phyloP scores from a whole-genome alignment of 35 echinoderm and acorn worm genomes.

The Chiridota heheva region DNA sequence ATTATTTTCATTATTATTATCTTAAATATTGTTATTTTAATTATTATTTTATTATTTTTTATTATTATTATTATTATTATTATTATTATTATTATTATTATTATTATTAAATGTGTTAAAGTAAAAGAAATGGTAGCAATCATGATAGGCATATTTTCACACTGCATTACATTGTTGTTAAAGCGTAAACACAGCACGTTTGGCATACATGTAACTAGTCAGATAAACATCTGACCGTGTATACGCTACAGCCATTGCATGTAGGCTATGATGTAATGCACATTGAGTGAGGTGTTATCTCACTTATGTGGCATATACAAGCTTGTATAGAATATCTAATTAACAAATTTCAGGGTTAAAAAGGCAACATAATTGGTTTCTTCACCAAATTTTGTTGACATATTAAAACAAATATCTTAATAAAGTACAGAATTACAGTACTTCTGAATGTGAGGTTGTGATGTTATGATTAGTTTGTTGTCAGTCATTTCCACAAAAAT shows the following conservation, averaged over 20 bases:
- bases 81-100: conserved; percentile 28
- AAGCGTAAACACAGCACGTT: conserved; percentile 40
- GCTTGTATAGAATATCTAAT: too few species aligned
- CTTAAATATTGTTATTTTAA: conserved; percentile 3
- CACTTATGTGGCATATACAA: neutral
- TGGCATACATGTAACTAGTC: conserved; percentile 44
- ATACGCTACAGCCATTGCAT: neutral
- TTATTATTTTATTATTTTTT: neutral
- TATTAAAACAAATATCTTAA: too few species aligned
- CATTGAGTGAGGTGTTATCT: neutral
- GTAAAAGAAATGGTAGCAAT: neutral
- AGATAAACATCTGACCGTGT: neutral
- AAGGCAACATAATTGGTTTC: too few species aligned
- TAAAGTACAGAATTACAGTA: too few species aligned
- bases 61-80: conserved; percentile 17
- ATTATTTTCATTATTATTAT: neutral
- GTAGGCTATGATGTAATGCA: neutral
- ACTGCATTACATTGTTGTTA: conserved; percentile 31
- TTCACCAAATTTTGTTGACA: too few species aligned
- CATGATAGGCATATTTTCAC: neutral
- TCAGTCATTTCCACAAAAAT: too few species aligned
- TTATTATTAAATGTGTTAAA: conserved; percentile 1
- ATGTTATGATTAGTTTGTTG: too few species aligned
- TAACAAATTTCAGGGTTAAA: too few species aligned
- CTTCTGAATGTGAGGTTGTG: too few species aligned